Percentiles rank a stretch among this genome's conserved stretches.
Evolutionary conservation across 2,113 vertebrate species (phyloP).

Genomic region (Nothocercus julius): DNA sequence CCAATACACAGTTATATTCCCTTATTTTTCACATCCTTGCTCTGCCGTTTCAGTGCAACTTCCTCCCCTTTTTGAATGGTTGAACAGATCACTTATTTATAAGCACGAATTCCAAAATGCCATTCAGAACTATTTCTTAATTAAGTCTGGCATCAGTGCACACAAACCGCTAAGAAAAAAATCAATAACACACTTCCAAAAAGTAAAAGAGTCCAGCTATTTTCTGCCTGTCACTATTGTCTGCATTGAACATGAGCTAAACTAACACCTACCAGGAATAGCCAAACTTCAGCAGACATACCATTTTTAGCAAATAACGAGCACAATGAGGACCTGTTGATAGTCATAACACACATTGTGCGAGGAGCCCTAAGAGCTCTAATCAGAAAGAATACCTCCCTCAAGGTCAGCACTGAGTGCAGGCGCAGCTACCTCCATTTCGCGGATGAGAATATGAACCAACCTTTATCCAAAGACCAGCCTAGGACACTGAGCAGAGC

Average conservation of each 20-base stretch:
- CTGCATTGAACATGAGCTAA: neutral
- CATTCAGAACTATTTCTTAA: neutral
- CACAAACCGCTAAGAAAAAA: neutral
- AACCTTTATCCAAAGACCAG: neutral
- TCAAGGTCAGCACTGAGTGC: neutral
- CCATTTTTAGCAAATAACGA: neutral
- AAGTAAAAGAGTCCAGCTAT: neutral
- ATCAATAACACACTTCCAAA: neutral
- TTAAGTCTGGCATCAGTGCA: neutral
- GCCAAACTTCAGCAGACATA: neutral
- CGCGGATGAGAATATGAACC: neutral
- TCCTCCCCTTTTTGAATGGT: neutral
- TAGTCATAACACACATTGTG: neutral
- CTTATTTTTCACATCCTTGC: neutral
- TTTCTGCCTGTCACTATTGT: neutral
- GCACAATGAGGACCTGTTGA: too few relatives aligned
- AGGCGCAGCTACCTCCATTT: neutral
- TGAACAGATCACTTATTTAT: neutral
- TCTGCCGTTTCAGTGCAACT: neutral
- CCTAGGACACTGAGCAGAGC: neutral
- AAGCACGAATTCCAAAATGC: neutral
- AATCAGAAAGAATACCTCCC: neutral
- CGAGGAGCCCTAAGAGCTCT: accelerated
- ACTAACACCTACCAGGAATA: neutral
- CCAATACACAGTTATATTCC: neutral